phyloP scores from a whole-genome alignment of 2,113 vertebrate species.

The Cyprinodon variegatus region DNA sequence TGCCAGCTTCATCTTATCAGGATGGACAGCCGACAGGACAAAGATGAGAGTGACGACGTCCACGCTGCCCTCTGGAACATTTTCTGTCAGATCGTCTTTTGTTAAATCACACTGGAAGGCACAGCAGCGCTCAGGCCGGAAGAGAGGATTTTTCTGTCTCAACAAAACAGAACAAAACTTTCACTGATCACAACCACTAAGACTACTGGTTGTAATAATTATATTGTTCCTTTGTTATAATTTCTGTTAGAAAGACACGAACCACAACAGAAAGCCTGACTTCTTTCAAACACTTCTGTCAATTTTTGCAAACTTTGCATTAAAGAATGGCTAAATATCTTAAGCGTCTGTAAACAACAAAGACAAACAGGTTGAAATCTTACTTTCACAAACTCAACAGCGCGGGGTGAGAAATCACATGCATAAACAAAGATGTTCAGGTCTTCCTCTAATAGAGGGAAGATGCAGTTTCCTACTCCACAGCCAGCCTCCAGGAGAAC shows the following conservation, averaged over 20 bases:
- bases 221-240: neutral
- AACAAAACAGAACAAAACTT: constrained; percentile 1
- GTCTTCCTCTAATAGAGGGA: constrained; percentile 93
- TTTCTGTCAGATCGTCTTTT: constrained; percentile 84
- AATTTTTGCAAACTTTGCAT: neutral
- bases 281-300: neutral
- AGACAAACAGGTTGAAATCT: constrained; percentile 28
- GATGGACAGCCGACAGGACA: constrained; percentile 94
- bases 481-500: constrained; percentile 95
- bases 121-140: constrained; percentile 83
- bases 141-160: constrained; percentile 86
- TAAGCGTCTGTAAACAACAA: neutral
- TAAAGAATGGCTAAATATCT: neutral
- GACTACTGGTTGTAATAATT: neutral
- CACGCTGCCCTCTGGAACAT: constrained; percentile 83
- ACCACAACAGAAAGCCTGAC: neutral
- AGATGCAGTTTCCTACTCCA: constrained; percentile 96
- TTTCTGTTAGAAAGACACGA: neutral
- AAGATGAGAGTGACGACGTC: constrained; percentile 91
- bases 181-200: neutral
- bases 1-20: constrained; percentile 91
- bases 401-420: constrained; percentile 96
- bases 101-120: constrained; percentile 97
- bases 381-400: constrained; percentile 94
- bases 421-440: constrained; percentile 90